Evolutionary conservation across 2,113 vertebrate species (phyloP).

Genomic region (Myanophis thanlyinensis): DNA sequence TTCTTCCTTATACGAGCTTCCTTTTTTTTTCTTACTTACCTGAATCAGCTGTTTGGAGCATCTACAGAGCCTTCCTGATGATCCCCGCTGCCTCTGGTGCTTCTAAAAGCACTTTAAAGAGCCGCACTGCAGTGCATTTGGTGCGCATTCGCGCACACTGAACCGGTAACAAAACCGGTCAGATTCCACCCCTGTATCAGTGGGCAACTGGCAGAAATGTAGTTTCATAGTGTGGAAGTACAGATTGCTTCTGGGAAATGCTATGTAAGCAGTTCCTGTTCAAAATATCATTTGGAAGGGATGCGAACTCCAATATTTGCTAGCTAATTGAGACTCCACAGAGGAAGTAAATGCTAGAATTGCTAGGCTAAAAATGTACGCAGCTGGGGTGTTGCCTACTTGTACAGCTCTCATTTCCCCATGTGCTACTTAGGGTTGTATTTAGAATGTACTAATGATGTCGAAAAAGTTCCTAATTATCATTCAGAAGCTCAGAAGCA

Average conservation of each 20-base stretch:
- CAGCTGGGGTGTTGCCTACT: not conserved
- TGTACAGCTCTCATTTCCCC: not conserved
- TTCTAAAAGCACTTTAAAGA: too few relatives aligned
- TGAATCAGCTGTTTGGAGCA: too few relatives aligned
- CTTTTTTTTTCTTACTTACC: too few relatives aligned
- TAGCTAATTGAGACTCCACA: not conserved
- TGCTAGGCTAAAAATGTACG: slow-evolving; percentile 7
- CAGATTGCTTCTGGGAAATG: not conserved
- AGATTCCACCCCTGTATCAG: too few relatives aligned
- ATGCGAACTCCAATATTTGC: not conserved
- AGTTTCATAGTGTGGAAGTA: not conserved
- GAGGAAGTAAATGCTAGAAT: slow-evolving; percentile 8
- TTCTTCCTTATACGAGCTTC: too few relatives aligned
- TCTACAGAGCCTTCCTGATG: too few relatives aligned
- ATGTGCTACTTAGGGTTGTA: not conserved
- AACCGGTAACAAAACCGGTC: too few relatives aligned
- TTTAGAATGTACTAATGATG: not conserved
- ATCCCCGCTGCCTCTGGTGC: too few relatives aligned
- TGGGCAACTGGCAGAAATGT: not conserved
- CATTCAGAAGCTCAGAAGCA: not conserved
- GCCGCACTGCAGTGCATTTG: too few relatives aligned
- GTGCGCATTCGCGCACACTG: too few relatives aligned
- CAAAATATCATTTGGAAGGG: not conserved
- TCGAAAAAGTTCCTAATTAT: not conserved
- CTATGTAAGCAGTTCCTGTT: not conserved